Conservation (phyloP, 2,797 vertebrate species). For the Thalassophryne amazonica region DNA sequence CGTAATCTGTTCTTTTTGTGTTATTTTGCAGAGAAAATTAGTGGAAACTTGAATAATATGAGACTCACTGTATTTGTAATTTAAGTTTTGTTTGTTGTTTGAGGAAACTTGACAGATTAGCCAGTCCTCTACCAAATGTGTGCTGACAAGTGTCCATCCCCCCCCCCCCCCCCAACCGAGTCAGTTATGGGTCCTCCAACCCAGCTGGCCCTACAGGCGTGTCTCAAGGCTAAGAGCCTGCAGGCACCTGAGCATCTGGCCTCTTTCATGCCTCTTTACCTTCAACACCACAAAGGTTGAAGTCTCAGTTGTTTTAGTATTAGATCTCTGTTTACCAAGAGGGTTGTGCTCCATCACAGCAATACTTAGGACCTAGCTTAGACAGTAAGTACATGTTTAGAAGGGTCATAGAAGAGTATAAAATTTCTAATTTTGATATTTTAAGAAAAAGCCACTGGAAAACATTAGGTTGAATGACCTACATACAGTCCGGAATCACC, state of each 20-base stretch:
- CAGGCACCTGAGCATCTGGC: constrained; percentile 48
- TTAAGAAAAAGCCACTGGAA: no score
- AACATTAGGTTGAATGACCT: no score
- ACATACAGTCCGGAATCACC: no score
- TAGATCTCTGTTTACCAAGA: constrained; percentile 32
- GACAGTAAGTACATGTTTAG: no score
- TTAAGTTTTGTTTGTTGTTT: constrained; percentile 29
- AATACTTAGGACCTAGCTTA: no score
- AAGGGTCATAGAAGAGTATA: no score
- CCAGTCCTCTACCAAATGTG: constrained; percentile 57
- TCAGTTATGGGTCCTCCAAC: constrained; percentile 53
- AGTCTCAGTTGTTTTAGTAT: constrained; percentile 10
- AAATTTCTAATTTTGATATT: no score
- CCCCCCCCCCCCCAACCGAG: no score
- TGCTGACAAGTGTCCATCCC: constrained; percentile 73
- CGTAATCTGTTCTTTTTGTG: no score
- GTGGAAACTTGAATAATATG: constrained; percentile 9
- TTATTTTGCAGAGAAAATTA: neutral
- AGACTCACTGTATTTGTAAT: constrained; percentile 7
- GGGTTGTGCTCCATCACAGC: constrained; percentile 2
- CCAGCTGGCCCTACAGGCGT: constrained; percentile 49
- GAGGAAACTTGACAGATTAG: constrained; percentile 53
- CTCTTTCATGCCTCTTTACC: constrained; percentile 23
- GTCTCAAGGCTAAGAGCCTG: constrained; percentile 56
- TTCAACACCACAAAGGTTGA: neutral